Evolutionary conservation across 1,140 invertebrate species (phyloP).

Genomic region (Pemphigus obesinymphae): DNA sequence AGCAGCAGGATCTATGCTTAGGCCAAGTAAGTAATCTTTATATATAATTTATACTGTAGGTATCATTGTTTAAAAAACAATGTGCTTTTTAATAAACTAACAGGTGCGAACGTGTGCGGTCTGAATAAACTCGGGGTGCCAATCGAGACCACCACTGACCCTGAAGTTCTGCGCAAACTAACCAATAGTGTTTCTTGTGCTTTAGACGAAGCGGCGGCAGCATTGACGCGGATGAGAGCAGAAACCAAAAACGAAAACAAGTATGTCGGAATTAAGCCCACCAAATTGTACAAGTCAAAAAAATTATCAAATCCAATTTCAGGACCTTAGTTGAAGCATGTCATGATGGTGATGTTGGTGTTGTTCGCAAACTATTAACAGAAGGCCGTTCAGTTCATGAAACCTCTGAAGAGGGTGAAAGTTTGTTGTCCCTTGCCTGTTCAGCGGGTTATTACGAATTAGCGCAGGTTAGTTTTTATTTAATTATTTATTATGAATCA

Average conservation of each 20-base stretch:
- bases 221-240: slow-evolving; percentile 87
- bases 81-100: slow-evolving; percentile 16
- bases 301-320: slow-evolving; percentile 30
- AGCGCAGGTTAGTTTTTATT: slow-evolving; percentile 63
- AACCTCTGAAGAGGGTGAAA: slow-evolving; percentile 89
- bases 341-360: slow-evolving; percentile 85
- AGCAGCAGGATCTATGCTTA: slow-evolving; percentile 36
- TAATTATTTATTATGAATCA: slow-evolving; percentile 32
- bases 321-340: slow-evolving; percentile 80
- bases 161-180: slow-evolving; percentile 74
- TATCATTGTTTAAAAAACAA: not conserved
- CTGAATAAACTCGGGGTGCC: slow-evolving; percentile 74
- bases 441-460: slow-evolving; percentile 91
- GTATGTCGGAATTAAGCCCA: slow-evolving; percentile 3
- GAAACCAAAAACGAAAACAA: slow-evolving; percentile 60
- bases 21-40: slow-evolving; percentile 1
- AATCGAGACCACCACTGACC: slow-evolving; percentile 67
- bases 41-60: not conserved
- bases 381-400: slow-evolving; percentile 88
- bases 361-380: slow-evolving; percentile 80
- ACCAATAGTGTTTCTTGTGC: slow-evolving; percentile 88
- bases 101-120: slow-evolving; percentile 34
- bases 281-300: not conserved
- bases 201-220: slow-evolving; percentile 91
- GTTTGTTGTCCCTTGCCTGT: slow-evolving; percentile 83